phyloP scores from a whole-genome alignment of 2,113 vertebrate species.

The Sylvia atricapilla region DNA sequence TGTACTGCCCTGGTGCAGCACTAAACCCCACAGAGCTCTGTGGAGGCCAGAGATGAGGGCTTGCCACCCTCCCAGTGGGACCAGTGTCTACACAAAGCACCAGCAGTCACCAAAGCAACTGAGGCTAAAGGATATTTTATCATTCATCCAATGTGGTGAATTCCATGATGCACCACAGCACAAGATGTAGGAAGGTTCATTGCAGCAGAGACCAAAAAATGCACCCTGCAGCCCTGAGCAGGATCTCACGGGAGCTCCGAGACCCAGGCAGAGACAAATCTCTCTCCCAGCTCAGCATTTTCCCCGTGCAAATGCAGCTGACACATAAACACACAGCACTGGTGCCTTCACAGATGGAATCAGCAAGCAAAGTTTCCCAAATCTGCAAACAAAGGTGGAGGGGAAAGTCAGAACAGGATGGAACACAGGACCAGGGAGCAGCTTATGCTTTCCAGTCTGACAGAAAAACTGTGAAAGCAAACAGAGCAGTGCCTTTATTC shows the following conservation, averaged over 20 bases:
- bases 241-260: neutral
- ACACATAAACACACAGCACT: neutral
- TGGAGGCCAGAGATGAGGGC: neutral
- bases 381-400: neutral
- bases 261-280: neutral
- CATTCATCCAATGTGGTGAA: neutral
- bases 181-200: neutral
- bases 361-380: neutral
- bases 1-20: neutral
- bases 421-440: neutral
- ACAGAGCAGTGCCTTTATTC: neutral
- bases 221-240: neutral
- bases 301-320: neutral
- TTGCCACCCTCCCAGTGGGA: neutral
- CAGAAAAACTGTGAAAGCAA: neutral
- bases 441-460: neutral
- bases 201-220: neutral
- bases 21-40: neutral
- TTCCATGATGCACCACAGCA: neutral
- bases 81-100: neutral
- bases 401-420: neutral
- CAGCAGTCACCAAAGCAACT: neutral
- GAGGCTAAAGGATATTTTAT: neutral
- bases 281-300: fast-evolving
- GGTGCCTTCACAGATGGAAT: neutral